Conservation (phyloP, 2,888 invertebrate genomes). For the Trachelus troglodyta region DNA sequence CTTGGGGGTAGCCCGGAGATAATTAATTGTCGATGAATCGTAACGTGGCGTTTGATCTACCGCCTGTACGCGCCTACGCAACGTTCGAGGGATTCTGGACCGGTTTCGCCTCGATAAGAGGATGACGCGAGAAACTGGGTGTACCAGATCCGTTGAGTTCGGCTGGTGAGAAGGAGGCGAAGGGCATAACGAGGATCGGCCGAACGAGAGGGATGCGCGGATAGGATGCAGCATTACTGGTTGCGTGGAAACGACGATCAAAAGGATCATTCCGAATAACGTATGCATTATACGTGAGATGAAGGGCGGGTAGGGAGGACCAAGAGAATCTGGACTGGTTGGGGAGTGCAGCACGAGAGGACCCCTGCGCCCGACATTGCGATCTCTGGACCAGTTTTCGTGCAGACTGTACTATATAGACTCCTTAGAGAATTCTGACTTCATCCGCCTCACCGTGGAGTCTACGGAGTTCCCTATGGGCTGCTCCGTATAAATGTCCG, state of each 20-base stretch:
- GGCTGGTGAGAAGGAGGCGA: slow-evolving; percentile 8
- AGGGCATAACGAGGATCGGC: neutral
- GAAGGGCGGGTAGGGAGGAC: neutral
- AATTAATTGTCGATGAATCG: slow-evolving; percentile 3
- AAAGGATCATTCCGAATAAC: neutral
- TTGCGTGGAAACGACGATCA: neutral
- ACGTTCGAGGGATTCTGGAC: slow-evolving; percentile 26
- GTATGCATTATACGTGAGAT: neutral
- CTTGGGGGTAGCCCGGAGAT: neutral
- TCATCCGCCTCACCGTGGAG: neutral
- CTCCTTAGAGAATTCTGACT: neutral
- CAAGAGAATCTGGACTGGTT: neutral
- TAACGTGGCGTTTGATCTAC: slow-evolving; percentile 1
- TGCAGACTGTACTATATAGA: slow-evolving; percentile 20
- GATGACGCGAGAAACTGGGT: slow-evolving; percentile 51
- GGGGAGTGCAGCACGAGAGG: neutral
- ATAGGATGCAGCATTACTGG: neutral
- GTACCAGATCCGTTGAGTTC: slow-evolving; percentile 34
- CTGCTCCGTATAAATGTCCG: neutral
- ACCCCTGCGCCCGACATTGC: slow-evolving; percentile 40
- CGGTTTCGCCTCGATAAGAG: slow-evolving; percentile 48
- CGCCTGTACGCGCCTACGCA: slow-evolving; percentile 1
- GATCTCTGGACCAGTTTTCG: slow-evolving; percentile 43
- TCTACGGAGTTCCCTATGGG: neutral
- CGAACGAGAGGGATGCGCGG: neutral